Evolutionary conservation across 2,797 vertebrate genomes (phyloP), one percentile per base, ranked within the genome.

Genomic region (Epinephelus malabaricus): DNA sequence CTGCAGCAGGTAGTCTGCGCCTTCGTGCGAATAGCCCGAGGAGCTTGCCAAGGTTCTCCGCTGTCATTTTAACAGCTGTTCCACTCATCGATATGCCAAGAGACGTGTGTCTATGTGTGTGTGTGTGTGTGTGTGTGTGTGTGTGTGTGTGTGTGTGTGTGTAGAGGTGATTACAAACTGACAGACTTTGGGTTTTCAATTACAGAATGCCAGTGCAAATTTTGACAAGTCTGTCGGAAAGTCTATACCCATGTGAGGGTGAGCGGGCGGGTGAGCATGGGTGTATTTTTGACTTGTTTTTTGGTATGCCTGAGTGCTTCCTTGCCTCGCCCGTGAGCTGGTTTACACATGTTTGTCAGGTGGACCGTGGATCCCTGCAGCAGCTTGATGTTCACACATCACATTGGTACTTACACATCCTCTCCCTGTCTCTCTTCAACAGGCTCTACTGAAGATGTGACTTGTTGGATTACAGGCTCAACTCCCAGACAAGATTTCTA

Each of bases 381-480:
- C 67, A 50, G 65, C 65, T 71, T 74, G 45, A 67, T 66, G 75
- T 77, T 82, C 40, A 43, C 40, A 61, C 62, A 49, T 76, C 69
- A 43, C 67, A 34, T 40, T 38, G 56, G n/a, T 67, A 25, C 85
- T 87, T 11, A 83, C 65, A 86, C 59, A 30, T 85, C 49, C 23
- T 81, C 27, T 85, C 76, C 86, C 58, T 89, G 49, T 92, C 72
- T 91, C 59, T 82, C 59, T 38, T 83, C 86, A 85, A 76, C 92
- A 95, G 95, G 91, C 69, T 86, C 87, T 49, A 9, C 91, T 88
- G 90, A 94, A 90, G 88, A 94, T 92, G 93, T 94, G 93, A 95
- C 86, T 86, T 49, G 88, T 30, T 82, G 89, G 86, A 84, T 87
- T 88, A 86, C 73, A 63, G 46, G 56, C 69, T 77, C 69, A 30